A percentile compares a stretch with the other conserved stretches of the same genome.
phyloP scores from a whole-genome alignment of 2,113 vertebrate genomes.

The Cercocebus atys region DNA sequence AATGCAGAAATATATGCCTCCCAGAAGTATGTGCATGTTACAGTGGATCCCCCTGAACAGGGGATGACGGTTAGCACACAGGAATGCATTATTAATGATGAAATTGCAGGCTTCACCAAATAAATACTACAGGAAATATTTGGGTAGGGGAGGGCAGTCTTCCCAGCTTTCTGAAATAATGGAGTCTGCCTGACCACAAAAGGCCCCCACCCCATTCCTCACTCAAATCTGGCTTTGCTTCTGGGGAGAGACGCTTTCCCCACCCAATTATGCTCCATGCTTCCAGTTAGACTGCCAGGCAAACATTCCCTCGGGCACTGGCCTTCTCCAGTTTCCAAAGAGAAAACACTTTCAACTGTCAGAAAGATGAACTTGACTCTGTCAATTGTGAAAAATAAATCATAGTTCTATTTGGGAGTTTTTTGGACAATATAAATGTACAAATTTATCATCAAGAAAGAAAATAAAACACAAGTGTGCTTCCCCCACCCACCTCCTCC shows the following conservation, averaged over 20 bases:
- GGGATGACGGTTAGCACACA: not conserved
- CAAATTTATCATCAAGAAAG: not conserved
- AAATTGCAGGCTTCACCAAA: not conserved
- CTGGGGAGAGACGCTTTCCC: not conserved
- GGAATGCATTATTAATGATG: not conserved
- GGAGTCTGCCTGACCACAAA: not conserved
- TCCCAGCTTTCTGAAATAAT: not conserved
- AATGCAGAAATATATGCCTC: not conserved
- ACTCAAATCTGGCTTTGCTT: not conserved
- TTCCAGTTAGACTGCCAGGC: not conserved
- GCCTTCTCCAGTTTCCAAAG: not conserved
- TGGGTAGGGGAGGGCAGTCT: fast-evolving
- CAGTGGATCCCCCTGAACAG: not conserved
- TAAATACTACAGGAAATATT: not conserved
- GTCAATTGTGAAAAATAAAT: not conserved
- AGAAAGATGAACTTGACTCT: not conserved
- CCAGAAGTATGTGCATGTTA: not conserved
- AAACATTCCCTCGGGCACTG: not conserved
- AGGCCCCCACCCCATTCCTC: too few relatives aligned
- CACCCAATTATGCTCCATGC: not conserved
- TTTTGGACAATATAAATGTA: not conserved
- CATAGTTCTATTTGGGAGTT: not conserved
- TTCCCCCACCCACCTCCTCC: not conserved
- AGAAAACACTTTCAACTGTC: not conserved
- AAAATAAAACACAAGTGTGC: not conserved